Conservation (phyloP, 2,888 invertebrate species). For the Xestia sexstrigata region DNA sequence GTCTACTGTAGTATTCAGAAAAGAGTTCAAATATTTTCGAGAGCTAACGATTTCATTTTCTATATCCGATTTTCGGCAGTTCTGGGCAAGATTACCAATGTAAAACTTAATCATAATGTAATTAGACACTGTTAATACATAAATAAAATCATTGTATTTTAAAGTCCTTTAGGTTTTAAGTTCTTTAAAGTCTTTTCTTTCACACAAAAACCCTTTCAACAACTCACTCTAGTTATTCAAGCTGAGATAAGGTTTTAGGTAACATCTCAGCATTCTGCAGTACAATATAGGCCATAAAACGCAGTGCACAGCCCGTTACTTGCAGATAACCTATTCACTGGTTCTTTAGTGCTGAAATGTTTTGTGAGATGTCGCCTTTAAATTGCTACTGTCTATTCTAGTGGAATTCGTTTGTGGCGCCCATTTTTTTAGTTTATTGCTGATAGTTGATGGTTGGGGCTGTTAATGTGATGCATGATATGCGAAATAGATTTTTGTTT, state of each 20-base stretch:
- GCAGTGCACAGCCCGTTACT: slow-evolving; percentile 62
- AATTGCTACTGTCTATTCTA: slow-evolving; percentile 31
- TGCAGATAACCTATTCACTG: slow-evolving; percentile 66
- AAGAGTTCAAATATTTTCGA: background rate
- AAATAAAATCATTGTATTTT: background rate
- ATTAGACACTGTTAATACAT: too few relatives aligned
- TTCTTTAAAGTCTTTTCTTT: background rate
- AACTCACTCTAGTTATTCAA: slow-evolving; percentile 47
- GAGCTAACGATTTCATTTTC: background rate
- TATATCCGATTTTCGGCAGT: background rate
- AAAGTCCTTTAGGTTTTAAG: too few relatives aligned
- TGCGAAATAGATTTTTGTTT: background rate
- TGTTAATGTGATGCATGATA: background rate
- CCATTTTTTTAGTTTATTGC: slow-evolving; percentile 35
- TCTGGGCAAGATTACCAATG: too few relatives aligned
- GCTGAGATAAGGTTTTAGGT: slow-evolving; percentile 48
- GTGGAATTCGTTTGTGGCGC: slow-evolving; percentile 16
- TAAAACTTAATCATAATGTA: too few relatives aligned
- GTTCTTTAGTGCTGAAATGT: slow-evolving; percentile 41
- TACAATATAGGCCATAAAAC: slow-evolving; percentile 66
- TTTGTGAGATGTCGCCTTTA: slow-evolving; percentile 47
- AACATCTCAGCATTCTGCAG: slow-evolving; percentile 37
- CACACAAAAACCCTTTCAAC: slow-evolving; percentile 1
- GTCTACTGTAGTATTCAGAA: too few relatives aligned
- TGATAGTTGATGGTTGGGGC: background rate